Conservation (phyloP, 1,140 invertebrate species). For the Araneus ventricosus region DNA sequence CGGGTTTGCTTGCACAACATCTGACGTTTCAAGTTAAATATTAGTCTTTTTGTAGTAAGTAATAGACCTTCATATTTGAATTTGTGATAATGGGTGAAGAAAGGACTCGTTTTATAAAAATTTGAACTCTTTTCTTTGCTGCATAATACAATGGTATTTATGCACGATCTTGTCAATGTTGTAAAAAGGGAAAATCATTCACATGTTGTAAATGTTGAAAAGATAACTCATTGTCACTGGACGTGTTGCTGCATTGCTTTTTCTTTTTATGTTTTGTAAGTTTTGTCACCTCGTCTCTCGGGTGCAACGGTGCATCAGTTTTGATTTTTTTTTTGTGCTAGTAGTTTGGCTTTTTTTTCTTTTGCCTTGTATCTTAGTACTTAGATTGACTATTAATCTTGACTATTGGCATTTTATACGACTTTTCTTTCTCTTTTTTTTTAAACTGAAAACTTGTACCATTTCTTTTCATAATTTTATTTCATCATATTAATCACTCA, state of each 20-base stretch:
- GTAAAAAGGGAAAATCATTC: background rate
- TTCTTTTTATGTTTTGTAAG: background rate
- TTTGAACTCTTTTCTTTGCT: constrained; percentile 7
- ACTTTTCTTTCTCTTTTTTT: constrained; percentile 16
- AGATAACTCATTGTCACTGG: background rate
- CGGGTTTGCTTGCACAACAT: constrained; percentile 78
- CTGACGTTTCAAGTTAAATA: background rate
- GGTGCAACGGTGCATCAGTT: constrained; percentile 5
- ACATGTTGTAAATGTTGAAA: constrained; percentile 16
- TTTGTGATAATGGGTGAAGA: constrained; percentile 51
- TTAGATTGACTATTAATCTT: background rate
- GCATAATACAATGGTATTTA: constrained; percentile 1
- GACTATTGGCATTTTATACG: constrained; percentile 29
- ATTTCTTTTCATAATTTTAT: constrained; percentile 67
- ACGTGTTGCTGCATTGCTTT: background rate
- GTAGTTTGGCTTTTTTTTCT: background rate
- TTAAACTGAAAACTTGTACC: constrained; percentile 32
- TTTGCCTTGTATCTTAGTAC: constrained; percentile 20
- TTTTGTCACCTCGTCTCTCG: background rate
- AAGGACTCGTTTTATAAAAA: constrained; percentile 6
- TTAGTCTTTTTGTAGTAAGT: constrained; percentile 49
- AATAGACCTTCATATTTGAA: constrained; percentile 25
- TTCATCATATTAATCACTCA: constrained; percentile 46
- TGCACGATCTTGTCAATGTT: background rate
- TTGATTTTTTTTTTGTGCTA: background rate